Evolutionary conservation across 2,113 vertebrate species (phyloP).

Genomic region (Saiga tatarica): DNA sequence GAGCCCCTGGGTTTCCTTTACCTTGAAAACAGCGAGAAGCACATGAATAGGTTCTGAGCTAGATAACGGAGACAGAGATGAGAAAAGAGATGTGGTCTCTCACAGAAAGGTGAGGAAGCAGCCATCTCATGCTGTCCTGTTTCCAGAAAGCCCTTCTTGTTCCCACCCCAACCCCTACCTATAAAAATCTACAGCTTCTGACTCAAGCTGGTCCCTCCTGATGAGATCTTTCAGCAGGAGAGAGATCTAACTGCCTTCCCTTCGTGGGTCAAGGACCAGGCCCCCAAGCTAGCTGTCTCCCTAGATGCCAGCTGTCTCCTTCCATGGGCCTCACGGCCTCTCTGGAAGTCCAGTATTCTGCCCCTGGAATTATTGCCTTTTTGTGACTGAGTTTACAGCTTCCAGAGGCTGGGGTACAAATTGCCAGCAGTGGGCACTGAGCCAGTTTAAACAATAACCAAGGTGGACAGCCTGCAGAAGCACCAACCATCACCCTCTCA

Average conservation of each 20-base stretch:
- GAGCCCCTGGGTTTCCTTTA: background rate
- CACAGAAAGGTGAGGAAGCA: background rate
- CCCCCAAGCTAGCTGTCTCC: background rate
- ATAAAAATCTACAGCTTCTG: background rate
- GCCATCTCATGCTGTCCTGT: background rate
- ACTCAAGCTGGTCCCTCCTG: background rate
- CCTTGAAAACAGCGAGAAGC: background rate
- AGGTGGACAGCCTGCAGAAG: background rate
- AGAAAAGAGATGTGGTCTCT: background rate
- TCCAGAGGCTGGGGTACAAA: background rate
- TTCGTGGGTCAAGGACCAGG: background rate
- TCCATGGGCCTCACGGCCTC: background rate
- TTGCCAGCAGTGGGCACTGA: background rate
- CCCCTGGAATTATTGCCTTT: background rate
- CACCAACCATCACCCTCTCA: background rate
- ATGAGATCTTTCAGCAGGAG: background rate
- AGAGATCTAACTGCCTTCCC: background rate
- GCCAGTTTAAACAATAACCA: background rate
- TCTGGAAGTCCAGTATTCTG: background rate
- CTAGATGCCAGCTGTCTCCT: background rate
- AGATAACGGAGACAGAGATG: background rate
- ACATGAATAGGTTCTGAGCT: background rate
- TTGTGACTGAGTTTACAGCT: background rate
- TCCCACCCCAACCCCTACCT: background rate
- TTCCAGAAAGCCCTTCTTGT: background rate